Evolutionary conservation across 2,888 invertebrate genomes (phyloP).

Genomic region (Thymelicus acteon): DNA sequence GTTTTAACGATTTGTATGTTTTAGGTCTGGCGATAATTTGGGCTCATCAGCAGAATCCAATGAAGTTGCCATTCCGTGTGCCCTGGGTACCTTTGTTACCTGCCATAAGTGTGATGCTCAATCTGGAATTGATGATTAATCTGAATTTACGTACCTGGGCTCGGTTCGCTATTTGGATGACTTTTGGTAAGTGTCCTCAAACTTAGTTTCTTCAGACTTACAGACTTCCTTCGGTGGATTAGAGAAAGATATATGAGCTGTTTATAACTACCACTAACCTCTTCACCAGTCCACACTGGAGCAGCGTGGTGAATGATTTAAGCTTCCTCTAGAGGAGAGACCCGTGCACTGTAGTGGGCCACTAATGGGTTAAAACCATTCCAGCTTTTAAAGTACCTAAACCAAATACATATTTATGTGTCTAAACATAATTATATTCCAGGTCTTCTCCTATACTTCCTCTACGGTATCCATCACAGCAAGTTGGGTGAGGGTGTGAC

Average conservation of each 20-base stretch:
- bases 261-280: too few relatives aligned
- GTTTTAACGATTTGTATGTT: not conserved
- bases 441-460: conserved; percentile 93
- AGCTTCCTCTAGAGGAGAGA: too few relatives aligned
- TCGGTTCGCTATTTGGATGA: conserved; percentile 94
- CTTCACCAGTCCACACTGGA: too few relatives aligned
- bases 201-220: not conserved
- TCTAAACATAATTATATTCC: conserved; percentile 50
- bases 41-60: conserved; percentile 90
- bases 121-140: conserved; percentile 93
- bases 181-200: conserved; percentile 85
- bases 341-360: too few relatives aligned
- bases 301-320: too few relatives aligned
- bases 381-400: too few relatives aligned
- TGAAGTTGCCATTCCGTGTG: conserved; percentile 90
- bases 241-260: too few relatives aligned
- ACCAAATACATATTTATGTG: too few relatives aligned
- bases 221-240: too few relatives aligned
- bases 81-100: conserved; percentile 93
- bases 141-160: conserved; percentile 93
- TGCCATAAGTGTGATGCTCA: conserved; percentile 91
- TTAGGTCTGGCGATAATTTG: conserved; percentile 89
- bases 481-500: conserved; percentile 88
- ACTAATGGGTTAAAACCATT: too few relatives aligned
- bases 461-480: conserved; percentile 94